Percentiles rank a stretch among this genome's conserved stretches.
Conservation (phyloP, 1,140 invertebrate genomes). For the Oreohelix idahoensis region DNA sequence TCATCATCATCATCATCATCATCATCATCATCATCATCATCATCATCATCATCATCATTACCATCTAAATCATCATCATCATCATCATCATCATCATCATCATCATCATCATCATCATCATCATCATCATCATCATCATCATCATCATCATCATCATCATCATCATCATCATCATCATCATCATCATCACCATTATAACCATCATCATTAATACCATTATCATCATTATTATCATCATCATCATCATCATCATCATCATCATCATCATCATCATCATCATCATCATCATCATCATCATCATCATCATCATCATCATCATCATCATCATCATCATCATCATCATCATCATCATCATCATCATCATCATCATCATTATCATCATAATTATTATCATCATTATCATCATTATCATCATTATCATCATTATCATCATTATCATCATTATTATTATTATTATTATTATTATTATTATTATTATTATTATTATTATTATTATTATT, state of each 20-base stretch:
- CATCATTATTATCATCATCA: conserved; percentile 13
- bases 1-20: background rate
- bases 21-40: background rate
- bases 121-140: conserved; percentile 16
- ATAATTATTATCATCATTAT: background rate
- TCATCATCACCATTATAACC: conserved; percentile 8
- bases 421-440: conserved; percentile 7
- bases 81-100: background rate
- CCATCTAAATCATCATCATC: too few relatives aligned
- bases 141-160: conserved; percentile 15
- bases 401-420: background rate
- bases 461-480: background rate
- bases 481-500: conserved; percentile 16
- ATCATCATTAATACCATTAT: conserved; percentile 3
- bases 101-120: conserved; percentile 13
- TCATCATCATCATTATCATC: background rate
- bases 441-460: background rate
- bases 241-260: background rate
- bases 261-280: too few relatives aligned
- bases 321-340: conserved; percentile 12
- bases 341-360: conserved; percentile 17
- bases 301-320: background rate
- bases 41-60: too few relatives aligned
- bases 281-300: background rate
- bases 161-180: background rate